These are phyloP conservation scores for Azorinus chamasolen DNA, from an alignment of 2,888 invertebrate species.

Conservation along the genomic window DNA sequence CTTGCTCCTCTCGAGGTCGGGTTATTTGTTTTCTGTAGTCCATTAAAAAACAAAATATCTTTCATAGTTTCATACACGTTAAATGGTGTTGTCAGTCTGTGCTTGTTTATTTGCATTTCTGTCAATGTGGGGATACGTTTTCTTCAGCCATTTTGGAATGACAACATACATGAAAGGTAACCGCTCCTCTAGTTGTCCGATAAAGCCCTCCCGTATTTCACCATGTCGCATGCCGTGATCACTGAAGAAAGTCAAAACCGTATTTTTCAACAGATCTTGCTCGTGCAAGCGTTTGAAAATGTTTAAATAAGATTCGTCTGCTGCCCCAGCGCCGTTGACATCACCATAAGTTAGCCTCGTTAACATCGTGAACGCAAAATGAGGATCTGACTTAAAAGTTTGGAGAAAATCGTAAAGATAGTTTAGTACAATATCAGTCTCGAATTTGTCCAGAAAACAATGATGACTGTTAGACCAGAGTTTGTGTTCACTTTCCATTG, in stretches of 20 bases:
- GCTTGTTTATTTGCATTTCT: conserved; percentile 89
- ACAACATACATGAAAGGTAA: conserved; percentile 92
- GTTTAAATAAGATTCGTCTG: conserved; percentile 90
- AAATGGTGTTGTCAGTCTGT: conserved; percentile 92
- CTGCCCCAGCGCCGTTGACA: conserved; percentile 92
- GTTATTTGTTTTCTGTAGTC: conserved; percentile 22
- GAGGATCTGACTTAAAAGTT: conserved; percentile 88
- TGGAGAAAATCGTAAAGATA: conserved; percentile 88
- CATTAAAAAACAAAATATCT: conserved; percentile 88
- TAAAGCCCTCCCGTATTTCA: conserved; percentile 92
- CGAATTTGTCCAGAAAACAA: conserved; percentile 91
- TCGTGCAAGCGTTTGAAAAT: conserved; percentile 88
- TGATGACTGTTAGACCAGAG: conserved; percentile 77
- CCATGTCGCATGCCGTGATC: conserved; percentile 97
- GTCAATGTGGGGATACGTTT: conserved; percentile 89
- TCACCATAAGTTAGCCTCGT: conserved; percentile 94
- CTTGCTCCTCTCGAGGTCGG: conserved; percentile 87
- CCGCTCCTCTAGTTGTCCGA: conserved; percentile 92
- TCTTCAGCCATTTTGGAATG: conserved; percentile 91
- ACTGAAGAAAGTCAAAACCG: conserved; percentile 88
- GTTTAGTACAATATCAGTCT: conserved; percentile 89
- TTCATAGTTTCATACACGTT: conserved; percentile 93
- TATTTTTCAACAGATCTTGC: conserved; percentile 69
- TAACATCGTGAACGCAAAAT: conserved; percentile 95
- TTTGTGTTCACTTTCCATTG: conserved; percentile 85